These are phyloP conservation scores for Papilio xuthus DNA, from an alignment of 1,140 invertebrate species.

Conservation along the genomic window DNA sequence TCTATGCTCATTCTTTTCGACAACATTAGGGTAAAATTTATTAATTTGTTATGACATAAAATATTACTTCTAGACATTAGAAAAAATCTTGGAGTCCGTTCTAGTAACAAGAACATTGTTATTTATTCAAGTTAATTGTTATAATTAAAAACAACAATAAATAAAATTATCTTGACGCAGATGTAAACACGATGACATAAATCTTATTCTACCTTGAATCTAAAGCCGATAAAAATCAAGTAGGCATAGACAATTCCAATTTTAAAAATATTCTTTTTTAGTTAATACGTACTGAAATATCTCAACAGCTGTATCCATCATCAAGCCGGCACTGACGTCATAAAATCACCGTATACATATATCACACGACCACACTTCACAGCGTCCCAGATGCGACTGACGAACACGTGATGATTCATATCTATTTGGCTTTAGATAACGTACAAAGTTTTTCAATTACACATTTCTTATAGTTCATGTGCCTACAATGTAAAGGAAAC, in stretches of 20 bases:
- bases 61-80: too few species aligned
- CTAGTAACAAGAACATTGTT: too few species aligned
- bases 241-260: neutral
- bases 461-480: neutral
- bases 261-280: neutral
- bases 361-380: slow-evolving; percentile 40
- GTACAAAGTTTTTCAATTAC: slow-evolving; percentile 15
- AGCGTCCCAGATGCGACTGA: slow-evolving; percentile 37
- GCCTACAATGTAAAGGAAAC: neutral
- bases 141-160: neutral
- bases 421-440: neutral
- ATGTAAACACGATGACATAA: neutral
- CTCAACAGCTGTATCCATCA: slow-evolving; percentile 38
- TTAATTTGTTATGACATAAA: too few species aligned
- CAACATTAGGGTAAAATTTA: too few species aligned
- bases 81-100: too few species aligned
- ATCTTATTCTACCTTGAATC: neutral
- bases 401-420: slow-evolving; percentile 4
- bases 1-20: neutral
- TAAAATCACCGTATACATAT: slow-evolving; percentile 4
- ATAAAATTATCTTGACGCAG: neutral
- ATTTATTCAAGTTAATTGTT: neutral
- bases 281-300: slow-evolving; percentile 43
- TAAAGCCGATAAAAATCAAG: neutral
- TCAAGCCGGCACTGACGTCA: neutral